A percentile compares a stretch with the other conserved stretches of the same genome.
Evolutionary conservation across 2,888 invertebrate species (phyloP).

Genomic region (Nebria salina): DNA sequence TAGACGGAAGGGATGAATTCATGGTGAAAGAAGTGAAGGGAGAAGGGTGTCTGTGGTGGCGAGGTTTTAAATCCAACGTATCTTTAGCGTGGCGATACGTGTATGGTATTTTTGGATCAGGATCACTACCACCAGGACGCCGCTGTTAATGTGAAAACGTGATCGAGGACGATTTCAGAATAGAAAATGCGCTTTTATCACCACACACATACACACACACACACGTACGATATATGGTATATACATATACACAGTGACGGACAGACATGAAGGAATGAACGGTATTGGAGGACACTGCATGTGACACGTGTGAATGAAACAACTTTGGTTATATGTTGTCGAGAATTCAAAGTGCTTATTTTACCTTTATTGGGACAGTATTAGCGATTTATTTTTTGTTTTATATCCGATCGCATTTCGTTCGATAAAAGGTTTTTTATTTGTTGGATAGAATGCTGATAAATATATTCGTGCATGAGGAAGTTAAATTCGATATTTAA

Average conservation of each 20-base stretch:
- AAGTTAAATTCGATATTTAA: too few relatives aligned
- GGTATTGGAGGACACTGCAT: neutral
- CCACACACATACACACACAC: neutral
- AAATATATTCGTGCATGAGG: too few relatives aligned
- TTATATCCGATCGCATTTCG: neutral
- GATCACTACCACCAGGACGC: neutral
- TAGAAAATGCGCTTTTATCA: conserved; percentile 39
- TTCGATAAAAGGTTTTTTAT: neutral
- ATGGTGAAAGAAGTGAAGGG: neutral
- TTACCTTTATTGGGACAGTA: neutral
- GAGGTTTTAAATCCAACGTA: neutral
- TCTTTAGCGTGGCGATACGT: neutral
- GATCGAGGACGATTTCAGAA: conserved; percentile 34
- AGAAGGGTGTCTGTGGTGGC: neutral
- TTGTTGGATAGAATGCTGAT: too few relatives aligned
- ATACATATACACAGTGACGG: neutral
- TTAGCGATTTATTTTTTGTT: neutral
- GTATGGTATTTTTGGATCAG: neutral
- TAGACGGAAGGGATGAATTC: neutral
- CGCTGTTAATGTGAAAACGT: conserved; percentile 42
- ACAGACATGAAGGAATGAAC: neutral
- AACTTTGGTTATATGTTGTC: neutral
- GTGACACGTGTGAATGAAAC: conserved; percentile 1
- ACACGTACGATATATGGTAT: neutral
- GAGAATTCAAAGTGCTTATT: neutral